phyloP scores from a whole-genome alignment of 1,140 invertebrate species.

The Cylas formicarius region DNA sequence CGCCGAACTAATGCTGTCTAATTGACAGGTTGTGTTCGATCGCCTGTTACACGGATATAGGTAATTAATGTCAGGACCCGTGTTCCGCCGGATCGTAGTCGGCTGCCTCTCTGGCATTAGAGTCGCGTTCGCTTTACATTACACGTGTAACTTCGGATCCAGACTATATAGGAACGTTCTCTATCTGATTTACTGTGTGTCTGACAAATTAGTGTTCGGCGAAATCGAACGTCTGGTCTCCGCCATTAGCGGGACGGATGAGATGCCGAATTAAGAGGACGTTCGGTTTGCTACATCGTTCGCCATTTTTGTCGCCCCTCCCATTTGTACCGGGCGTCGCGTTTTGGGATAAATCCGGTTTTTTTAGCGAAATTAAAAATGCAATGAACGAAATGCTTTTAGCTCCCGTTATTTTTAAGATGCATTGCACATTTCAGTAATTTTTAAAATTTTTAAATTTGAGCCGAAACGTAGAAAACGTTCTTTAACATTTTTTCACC shows the following conservation, averaged over 20 bases:
- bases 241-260: too few species aligned
- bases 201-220: slow-evolving; percentile 19
- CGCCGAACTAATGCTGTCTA: slow-evolving; percentile 39
- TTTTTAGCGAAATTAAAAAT: too few species aligned
- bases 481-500: too few species aligned
- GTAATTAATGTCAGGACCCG: slow-evolving; percentile 43
- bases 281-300: too few species aligned
- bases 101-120: slow-evolving; percentile 21
- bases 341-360: too few species aligned
- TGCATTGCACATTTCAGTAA: too few species aligned
- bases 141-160: slow-evolving; percentile 31
- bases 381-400: too few species aligned
- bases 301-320: background rate
- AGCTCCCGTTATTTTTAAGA: too few species aligned
- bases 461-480: too few species aligned
- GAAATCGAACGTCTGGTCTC: slow-evolving; percentile 6
- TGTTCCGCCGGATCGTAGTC: slow-evolving; percentile 32
- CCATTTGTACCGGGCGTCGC: background rate
- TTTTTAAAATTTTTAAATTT: too few species aligned
- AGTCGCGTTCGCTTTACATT: slow-evolving; percentile 32
- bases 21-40: slow-evolving; percentile 44
- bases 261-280: too few species aligned
- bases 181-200: slow-evolving; percentile 25
- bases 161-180: slow-evolving; percentile 21
- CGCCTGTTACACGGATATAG: slow-evolving; percentile 42